Conservation (phyloP, 2,888 invertebrate genomes). For the Drosophila pegasa region DNA sequence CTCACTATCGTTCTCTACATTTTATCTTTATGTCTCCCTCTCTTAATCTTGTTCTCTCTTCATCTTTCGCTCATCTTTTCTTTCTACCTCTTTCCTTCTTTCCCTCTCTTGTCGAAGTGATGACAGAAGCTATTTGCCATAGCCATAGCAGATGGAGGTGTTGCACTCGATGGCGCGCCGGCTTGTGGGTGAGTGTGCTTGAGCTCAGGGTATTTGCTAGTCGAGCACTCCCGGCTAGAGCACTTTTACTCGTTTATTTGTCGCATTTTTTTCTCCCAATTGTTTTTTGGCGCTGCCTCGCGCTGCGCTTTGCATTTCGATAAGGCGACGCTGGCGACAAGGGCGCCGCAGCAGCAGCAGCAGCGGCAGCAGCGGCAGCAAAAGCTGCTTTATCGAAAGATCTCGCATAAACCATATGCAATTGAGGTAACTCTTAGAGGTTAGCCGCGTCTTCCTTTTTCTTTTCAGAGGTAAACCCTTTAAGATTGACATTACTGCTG, state of each 20-base stretch:
- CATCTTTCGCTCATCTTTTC: not conserved
- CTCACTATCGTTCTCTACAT: not conserved
- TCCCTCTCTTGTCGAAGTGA: too few species aligned
- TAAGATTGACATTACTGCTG: not conserved
- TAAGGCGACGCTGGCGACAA: constrained; percentile 25
- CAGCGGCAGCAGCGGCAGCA: not conserved
- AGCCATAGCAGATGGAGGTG: too few species aligned
- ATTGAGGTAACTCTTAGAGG: not conserved
- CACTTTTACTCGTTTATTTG: constrained; percentile 5
- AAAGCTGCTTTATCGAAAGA: constrained; percentile 23
- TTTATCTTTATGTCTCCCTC: not conserved
- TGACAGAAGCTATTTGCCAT: too few species aligned
- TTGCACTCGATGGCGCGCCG: too few species aligned
- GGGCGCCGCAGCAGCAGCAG: constrained; percentile 23
- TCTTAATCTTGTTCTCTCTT: too few species aligned
- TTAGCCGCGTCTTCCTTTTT: not conserved
- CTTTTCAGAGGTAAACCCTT: not conserved
- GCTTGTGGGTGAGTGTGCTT: too few species aligned
- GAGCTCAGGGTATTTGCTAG: not conserved
- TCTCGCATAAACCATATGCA: not conserved
- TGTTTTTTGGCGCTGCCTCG: constrained; percentile 5
- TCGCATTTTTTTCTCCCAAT: constrained; percentile 1
- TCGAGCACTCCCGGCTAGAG: not conserved
- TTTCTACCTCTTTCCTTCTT: not conserved
- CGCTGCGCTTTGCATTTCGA: constrained; percentile 48